Conservation (phyloP, 2,888 invertebrate genomes). For the Polyploca ridens region DNA sequence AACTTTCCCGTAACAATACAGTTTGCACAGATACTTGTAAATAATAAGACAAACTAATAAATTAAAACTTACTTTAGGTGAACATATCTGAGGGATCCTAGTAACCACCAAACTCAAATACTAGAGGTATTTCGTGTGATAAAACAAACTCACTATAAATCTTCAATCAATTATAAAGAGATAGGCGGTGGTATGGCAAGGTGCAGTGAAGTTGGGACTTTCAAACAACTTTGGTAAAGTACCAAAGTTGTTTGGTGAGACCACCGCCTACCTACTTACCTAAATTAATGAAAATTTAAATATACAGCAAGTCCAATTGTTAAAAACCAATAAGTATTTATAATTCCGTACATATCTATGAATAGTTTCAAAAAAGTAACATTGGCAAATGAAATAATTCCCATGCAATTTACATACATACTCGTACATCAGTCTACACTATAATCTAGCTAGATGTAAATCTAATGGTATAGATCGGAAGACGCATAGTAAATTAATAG, state of each 20-base stretch:
- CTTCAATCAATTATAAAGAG: neutral
- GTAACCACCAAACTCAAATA: constrained; percentile 1
- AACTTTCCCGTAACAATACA: neutral
- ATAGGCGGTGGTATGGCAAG: neutral
- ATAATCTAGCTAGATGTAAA: neutral
- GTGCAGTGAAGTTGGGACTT: too few relatives aligned
- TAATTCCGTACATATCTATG: too few relatives aligned
- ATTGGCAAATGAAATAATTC: neutral
- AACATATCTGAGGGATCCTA: neutral
- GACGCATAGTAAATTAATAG: neutral
- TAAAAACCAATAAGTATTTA: neutral
- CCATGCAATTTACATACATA: neutral
- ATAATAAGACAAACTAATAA: neutral
- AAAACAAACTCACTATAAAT: neutral
- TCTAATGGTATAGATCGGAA: neutral
- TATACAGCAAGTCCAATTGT: too few relatives aligned
- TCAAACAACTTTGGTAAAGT: too few relatives aligned
- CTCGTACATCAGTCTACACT: neutral
- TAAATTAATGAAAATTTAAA: too few relatives aligned
- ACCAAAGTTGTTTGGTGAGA: too few relatives aligned
- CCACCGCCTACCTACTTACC: too few relatives aligned
- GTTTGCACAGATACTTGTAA: neutral
- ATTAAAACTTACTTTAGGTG: neutral
- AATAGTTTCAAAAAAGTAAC: too few relatives aligned
- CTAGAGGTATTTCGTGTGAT: neutral